Base-by-base conservation (phyloP, 37 sponge, comb jelly and placozoan genomes). In the Tethya wilhelma region DNA sequence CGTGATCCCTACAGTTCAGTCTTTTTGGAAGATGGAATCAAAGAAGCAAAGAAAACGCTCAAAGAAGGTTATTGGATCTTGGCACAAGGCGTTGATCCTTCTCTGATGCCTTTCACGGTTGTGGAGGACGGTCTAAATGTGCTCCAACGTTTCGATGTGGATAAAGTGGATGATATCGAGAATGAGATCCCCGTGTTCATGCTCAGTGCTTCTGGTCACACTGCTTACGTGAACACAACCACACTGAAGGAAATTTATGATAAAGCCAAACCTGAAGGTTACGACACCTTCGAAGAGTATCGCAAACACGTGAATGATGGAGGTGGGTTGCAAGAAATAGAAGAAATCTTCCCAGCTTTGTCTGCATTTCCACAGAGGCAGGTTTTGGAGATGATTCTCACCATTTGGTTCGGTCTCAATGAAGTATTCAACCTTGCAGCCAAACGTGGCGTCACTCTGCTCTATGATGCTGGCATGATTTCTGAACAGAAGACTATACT, bases 381-480 rank as follows among this genome's bases (percentile, higher is more conserved):
- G 63, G 25, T 60, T 12, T n/a, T n/a, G n/a, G n/a, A n/a, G n/a
- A n/a, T n/a, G 11, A 60, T 60, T 60, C 20, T 34, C 55, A 73
- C 7, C 9, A 46, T 73, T 8, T 14, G 45, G 8, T 14, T 45
- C 14, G 26, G 45, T 45, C 25, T 73, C 17, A 30, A 73, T 25
- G 26, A 5, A 14, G 17, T 73, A 5, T 9, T 73, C 8, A 56
- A 73, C 12, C 4, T 8, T 14, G 74, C 74, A 45, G 8, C 12
- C 29, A 14, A 7, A 73, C 74, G 74, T 12, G 74, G 74, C 12
- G 74, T 73, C 26, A 73, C 74, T 26, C 29, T 73, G 74, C 22
- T 73, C 30, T 73, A 73, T 32, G 74, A 73, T 25, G 74, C 74
- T 69, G 71, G 43, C n/a, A n/a, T n/a, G n/a, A n/a, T n/a, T n/a